Percentiles rank a stretch among this genome's conserved stretches.
Conservation (phyloP, 2,888 invertebrate species). For the Drosophila nr. perissopoda region DNA sequence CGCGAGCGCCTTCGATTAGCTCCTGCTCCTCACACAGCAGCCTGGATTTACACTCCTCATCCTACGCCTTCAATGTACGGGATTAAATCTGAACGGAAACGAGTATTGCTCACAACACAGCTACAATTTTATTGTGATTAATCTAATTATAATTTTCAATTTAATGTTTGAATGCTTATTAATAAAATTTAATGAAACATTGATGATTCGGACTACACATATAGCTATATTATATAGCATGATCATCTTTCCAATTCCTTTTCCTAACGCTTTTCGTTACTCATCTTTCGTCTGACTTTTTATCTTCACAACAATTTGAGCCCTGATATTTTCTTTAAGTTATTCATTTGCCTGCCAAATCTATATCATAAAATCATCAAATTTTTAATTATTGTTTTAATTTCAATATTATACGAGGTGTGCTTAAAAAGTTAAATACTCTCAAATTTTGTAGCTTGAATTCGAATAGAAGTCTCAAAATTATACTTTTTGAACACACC, state of each 20-base stretch:
- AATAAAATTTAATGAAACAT: conserved; percentile 34
- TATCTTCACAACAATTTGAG: not conserved
- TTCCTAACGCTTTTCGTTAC: not conserved
- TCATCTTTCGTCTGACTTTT: not conserved
- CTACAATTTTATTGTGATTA: conserved; percentile 53
- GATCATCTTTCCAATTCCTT: not conserved
- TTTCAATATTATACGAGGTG: not conserved
- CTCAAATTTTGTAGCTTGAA: not conserved
- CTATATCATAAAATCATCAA: conserved; percentile 1
- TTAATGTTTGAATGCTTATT: conserved; percentile 13
- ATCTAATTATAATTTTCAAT: conserved; percentile 25
- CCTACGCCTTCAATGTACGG: conserved; percentile 51
- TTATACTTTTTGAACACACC: not conserved
- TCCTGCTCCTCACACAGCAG: conserved; percentile 69
- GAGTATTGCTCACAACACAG: conserved; percentile 28
- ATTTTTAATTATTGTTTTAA: not conserved
- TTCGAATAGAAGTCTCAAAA: no score
- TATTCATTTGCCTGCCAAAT: not conserved
- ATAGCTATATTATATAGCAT: not conserved
- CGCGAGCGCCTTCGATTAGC: conserved; percentile 69
- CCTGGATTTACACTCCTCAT: conserved; percentile 61
- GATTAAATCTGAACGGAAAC: conserved; percentile 30
- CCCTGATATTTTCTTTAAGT: not conserved
- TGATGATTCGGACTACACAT: not conserved
- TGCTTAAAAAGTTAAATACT: not conserved